Conservation (phyloP, 2,113 vertebrate genomes). For the Nesoenas mayeri region DNA sequence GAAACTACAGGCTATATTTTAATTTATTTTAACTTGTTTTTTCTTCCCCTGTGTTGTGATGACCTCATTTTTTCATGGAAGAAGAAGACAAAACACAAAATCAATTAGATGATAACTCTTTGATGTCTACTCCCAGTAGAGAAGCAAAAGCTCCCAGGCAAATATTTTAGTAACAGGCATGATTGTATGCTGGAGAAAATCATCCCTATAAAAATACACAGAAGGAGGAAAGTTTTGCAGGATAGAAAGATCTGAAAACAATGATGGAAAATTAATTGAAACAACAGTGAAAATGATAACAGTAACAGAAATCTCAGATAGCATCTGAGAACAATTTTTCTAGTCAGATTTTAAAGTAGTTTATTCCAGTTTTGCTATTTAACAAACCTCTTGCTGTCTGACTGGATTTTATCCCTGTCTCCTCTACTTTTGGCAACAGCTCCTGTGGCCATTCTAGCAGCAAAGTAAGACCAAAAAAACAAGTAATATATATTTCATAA, state of each 20-base stretch:
- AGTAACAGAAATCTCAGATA: not conserved
- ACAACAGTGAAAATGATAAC: not conserved
- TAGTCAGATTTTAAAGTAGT: not conserved
- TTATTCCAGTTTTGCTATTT: not conserved
- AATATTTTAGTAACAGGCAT: not conserved
- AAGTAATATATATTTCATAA: not conserved
- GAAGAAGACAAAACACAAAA: constrained; percentile 26
- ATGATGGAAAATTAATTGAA: not conserved
- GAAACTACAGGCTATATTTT: not conserved
- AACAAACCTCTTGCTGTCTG: not conserved
- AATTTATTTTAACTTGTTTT: not conserved
- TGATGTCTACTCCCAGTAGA: constrained; percentile 1
- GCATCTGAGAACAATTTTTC: not conserved
- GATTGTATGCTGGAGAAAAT: not conserved
- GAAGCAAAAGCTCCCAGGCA: constrained; percentile 9
- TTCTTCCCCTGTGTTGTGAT: not conserved
- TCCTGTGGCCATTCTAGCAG: not conserved
- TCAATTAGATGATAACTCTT: constrained; percentile 23
- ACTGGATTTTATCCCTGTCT: not conserved
- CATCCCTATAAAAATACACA: not conserved
- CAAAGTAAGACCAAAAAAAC: not conserved
- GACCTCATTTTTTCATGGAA: constrained; percentile 8
- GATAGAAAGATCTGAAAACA: not conserved
- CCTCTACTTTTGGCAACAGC: not conserved
- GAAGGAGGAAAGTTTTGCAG: not conserved